phyloP scores from a whole-genome alignment of 2,888 invertebrate genomes.

The Yponomeuta cagnagella region DNA sequence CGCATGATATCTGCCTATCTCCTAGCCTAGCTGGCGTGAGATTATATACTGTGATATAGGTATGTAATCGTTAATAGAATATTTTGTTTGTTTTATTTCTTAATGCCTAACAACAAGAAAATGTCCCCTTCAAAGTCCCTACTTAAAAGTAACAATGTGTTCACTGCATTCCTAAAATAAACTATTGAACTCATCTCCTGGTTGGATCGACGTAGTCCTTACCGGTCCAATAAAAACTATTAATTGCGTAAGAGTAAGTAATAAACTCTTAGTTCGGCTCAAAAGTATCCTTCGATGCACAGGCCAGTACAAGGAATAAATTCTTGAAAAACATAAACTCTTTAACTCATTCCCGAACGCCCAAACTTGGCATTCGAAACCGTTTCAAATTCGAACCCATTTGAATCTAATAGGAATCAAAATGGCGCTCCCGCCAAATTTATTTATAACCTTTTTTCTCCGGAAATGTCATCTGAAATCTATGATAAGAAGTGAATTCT shows the following conservation, averaged over 20 bases:
- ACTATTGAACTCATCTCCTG: conserved; percentile 38
- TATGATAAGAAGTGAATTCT: conserved; percentile 66
- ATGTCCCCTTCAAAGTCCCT: not conserved
- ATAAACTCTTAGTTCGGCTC: conserved; percentile 70
- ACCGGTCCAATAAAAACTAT: conserved; percentile 72
- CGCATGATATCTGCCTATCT: too few species aligned
- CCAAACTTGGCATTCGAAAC: conserved; percentile 31
- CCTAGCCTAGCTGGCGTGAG: too few species aligned
- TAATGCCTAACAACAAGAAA: not conserved
- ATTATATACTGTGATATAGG: too few species aligned
- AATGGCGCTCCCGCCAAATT: conserved; percentile 49
- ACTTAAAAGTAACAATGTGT: not conserved
- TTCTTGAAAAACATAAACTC: conserved; percentile 75
- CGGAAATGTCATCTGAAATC: conserved; percentile 40
- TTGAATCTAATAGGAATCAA: conserved; percentile 50
- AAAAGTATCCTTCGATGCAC: conserved; percentile 59
- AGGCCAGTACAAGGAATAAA: conserved; percentile 59
- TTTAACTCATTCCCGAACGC: conserved; percentile 33
- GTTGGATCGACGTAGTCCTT: conserved; percentile 49
- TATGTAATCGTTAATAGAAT: not conserved
- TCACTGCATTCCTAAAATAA: conserved; percentile 12
- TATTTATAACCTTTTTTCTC: conserved; percentile 50
- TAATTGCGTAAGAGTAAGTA: conserved; percentile 71
- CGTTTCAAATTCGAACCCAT: conserved; percentile 34
- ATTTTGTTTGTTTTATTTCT: not conserved